phyloP scores from a whole-genome alignment of 2,888 invertebrate genomes.

The Choristoneura rosaceana region DNA sequence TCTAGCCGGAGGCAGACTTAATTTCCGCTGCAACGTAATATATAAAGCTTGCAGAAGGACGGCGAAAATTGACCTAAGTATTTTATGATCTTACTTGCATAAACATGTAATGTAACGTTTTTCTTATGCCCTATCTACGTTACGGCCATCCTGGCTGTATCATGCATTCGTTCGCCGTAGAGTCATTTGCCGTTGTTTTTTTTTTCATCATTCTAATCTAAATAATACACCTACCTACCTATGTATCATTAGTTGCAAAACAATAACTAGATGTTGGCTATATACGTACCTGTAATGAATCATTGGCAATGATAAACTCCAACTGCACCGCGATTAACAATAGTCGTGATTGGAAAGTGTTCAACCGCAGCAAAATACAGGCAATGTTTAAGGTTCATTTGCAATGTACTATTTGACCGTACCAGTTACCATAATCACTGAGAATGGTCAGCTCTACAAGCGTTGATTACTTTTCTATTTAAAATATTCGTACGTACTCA shows the following conservation, averaged over 20 bases:
- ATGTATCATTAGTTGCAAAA: not conserved
- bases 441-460: not conserved
- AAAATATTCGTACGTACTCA: not conserved
- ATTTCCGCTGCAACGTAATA: slow-evolving; percentile 33
- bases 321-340: slow-evolving; percentile 32
- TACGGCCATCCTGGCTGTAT: no score
- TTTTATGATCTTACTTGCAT: not conserved
- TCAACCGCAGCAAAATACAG: slow-evolving; percentile 19
- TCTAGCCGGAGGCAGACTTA: slow-evolving; percentile 34
- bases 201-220: not conserved
- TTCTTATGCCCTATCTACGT: not conserved
- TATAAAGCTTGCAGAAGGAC: slow-evolving; percentile 21
- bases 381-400: slow-evolving; percentile 15
- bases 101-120: not conserved
- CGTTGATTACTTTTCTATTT: not conserved
- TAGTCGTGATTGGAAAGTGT: slow-evolving; percentile 35
- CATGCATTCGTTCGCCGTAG: no score
- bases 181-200: not conserved
- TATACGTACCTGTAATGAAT: slow-evolving; percentile 18
- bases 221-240: not conserved
- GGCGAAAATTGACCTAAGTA: slow-evolving; percentile 7
- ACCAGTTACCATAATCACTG: slow-evolving; percentile 3
- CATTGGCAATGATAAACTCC: slow-evolving; percentile 29
- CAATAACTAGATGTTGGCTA: not conserved
- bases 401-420: slow-evolving; percentile 5